A percentile compares a stretch with the other conserved stretches of the same genome.
These are phyloP conservation scores for Aelia acuminata DNA, from an alignment of 2,888 invertebrate species.

Conservation along the genomic window DNA sequence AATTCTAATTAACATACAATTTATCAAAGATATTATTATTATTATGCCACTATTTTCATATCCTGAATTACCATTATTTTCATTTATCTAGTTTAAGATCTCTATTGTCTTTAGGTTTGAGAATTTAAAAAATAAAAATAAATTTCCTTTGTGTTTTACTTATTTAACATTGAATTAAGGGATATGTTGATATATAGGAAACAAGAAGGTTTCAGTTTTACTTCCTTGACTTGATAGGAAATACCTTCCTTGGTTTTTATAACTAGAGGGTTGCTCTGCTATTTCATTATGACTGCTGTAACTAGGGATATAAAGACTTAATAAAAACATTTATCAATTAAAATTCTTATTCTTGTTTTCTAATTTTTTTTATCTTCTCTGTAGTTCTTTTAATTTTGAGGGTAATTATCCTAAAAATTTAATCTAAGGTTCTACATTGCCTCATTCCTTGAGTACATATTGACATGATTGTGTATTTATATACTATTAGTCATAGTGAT, in stretches of 20 bases:
- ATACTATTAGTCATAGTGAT: neutral
- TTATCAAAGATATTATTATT: neutral
- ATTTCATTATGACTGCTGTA: too few species aligned
- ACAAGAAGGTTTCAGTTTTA: constrained; percentile 39
- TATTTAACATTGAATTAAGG: neutral
- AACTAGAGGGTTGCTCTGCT: too few species aligned
- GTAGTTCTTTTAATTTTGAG: neutral
- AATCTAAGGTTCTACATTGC: neutral
- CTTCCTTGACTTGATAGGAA: neutral
- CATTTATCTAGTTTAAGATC: neutral
- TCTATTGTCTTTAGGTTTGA: neutral
- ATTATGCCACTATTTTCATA: too few species aligned
- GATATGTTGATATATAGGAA: neutral
- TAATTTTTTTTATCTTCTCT: too few species aligned
- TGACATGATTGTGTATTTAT: neutral
- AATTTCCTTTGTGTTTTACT: too few species aligned
- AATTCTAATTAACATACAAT: neutral
- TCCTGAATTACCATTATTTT: neutral
- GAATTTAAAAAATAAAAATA: neutral
- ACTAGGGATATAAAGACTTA: neutral
- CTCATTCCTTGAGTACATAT: neutral
- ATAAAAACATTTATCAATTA: neutral
- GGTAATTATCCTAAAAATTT: neutral
- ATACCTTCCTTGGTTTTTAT: neutral
- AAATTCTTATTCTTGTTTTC: neutral